These are phyloP conservation scores for Vulpes ferrilata DNA, from an alignment of 2,113 vertebrate genomes.

Conservation along the genomic window DNA sequence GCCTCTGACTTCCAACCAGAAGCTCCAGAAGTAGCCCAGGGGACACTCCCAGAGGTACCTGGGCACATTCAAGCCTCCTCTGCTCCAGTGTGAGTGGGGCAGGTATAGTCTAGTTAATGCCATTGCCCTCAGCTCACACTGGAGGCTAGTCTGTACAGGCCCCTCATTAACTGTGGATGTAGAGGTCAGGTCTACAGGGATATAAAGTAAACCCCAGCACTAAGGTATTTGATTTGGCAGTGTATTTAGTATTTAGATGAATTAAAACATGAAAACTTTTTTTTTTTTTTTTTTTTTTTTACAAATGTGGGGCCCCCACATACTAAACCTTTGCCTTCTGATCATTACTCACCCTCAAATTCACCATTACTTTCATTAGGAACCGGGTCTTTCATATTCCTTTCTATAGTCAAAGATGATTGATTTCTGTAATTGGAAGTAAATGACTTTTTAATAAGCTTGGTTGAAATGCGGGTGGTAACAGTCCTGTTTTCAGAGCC, in stretches of 20 bases:
- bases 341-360: neutral
- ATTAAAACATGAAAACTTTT: constrained; percentile 18
- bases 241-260: neutral
- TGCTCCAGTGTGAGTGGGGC: neutral
- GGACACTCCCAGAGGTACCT: neutral
- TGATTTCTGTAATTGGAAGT: constrained; percentile 40
- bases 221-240: neutral
- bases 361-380: neutral
- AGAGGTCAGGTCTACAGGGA: neutral
- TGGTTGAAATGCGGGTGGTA: constrained; percentile 47
- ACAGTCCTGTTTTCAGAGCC: constrained; percentile 30
- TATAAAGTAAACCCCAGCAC: neutral
- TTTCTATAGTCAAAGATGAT: constrained; percentile 41
- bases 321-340: neutral
- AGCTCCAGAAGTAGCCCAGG: neutral
- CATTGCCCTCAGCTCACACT: accelerated
- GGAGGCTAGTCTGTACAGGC: neutral
- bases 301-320: neutral
- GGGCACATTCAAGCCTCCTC: neutral
- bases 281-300: neutral
- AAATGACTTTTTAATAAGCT: constrained; percentile 70
- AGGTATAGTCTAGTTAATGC: neutral
- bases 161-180: neutral
- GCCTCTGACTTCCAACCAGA: neutral
- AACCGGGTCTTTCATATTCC: neutral